These are phyloP conservation scores for Xestia ashworthii DNA, from an alignment of 2,888 invertebrate genomes.

Conservation along the genomic window DNA sequence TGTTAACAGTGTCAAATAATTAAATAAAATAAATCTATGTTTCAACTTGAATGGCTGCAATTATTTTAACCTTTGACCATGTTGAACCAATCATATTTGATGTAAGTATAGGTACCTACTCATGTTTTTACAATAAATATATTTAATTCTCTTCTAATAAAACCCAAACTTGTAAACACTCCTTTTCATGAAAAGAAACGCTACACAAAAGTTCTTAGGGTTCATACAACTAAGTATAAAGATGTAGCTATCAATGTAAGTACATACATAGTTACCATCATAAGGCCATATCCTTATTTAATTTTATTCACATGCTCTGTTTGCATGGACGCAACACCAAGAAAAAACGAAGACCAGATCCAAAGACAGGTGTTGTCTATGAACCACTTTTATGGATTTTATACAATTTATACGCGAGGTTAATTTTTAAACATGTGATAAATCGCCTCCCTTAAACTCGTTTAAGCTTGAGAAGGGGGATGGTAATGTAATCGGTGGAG, in stretches of 20 bases:
- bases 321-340: conserved; percentile 10
- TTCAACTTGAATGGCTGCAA: not conserved
- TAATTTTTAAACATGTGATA: conserved; percentile 80
- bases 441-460: conserved; percentile 81
- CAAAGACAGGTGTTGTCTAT: conserved; percentile 75
- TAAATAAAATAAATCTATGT: conserved; percentile 31
- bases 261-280: not conserved
- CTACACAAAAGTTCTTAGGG: not conserved
- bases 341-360: conserved; percentile 28
- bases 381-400: conserved; percentile 77
- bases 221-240: not conserved
- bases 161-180: not conserved
- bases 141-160: not conserved
- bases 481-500: conserved; percentile 77
- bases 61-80: conserved; percentile 4
- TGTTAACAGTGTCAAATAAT: conserved; percentile 40
- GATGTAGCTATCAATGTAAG: not conserved
- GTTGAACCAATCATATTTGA: not conserved
- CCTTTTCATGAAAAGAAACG: not conserved
- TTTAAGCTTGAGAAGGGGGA: conserved; percentile 77
- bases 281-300: conserved; percentile 1
- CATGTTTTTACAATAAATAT: no score
- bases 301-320: conserved; percentile 16
- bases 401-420: conserved; percentile 72
- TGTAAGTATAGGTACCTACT: no score